Percentiles rank a stretch among this genome's conserved stretches.
phyloP scores from a whole-genome alignment of 1,140 invertebrate genomes.

The Zophobas atratus region DNA sequence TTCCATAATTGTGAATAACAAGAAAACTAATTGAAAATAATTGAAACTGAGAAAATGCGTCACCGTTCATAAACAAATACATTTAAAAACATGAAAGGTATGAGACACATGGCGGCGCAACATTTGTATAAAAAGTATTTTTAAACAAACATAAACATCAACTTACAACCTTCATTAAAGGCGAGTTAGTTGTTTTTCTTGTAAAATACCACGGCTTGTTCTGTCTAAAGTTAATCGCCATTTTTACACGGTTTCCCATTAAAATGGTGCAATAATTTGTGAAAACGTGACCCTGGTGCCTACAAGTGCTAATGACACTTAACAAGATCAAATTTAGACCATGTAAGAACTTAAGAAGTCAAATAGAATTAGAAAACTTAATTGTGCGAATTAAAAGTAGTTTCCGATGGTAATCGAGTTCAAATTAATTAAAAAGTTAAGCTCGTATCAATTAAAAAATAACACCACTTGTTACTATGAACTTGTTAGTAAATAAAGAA shows the following conservation, averaged over 20 bases:
- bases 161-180: slow-evolving; percentile 20
- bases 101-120: slow-evolving; percentile 23
- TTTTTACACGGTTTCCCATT: slow-evolving; percentile 21
- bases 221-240: no score
- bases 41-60: slow-evolving; percentile 23
- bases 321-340: slow-evolving; percentile 27
- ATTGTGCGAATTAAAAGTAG: slow-evolving; percentile 22
- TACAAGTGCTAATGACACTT: slow-evolving; percentile 32
- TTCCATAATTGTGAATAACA: slow-evolving; percentile 2
- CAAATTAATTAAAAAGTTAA: slow-evolving; percentile 7
- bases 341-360: slow-evolving; percentile 14
- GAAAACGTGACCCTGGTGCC: slow-evolving; percentile 23
- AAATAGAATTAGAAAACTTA: slow-evolving; percentile 23
- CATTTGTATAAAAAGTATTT: slow-evolving; percentile 33
- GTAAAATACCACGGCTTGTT: not conserved
- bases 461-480: not conserved
- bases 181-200: slow-evolving; percentile 3
- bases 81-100: slow-evolving; percentile 16
- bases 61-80: slow-evolving; percentile 12
- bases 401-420: not conserved
- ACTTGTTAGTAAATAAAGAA: not conserved
- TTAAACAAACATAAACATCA: slow-evolving; percentile 32
- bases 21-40: slow-evolving; percentile 4
- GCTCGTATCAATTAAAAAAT: slow-evolving; percentile 4
- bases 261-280: slow-evolving; percentile 26